Evolutionary conservation across 1,140 invertebrate genomes (phyloP).

Genomic region (Trigoniulus corallinus): DNA sequence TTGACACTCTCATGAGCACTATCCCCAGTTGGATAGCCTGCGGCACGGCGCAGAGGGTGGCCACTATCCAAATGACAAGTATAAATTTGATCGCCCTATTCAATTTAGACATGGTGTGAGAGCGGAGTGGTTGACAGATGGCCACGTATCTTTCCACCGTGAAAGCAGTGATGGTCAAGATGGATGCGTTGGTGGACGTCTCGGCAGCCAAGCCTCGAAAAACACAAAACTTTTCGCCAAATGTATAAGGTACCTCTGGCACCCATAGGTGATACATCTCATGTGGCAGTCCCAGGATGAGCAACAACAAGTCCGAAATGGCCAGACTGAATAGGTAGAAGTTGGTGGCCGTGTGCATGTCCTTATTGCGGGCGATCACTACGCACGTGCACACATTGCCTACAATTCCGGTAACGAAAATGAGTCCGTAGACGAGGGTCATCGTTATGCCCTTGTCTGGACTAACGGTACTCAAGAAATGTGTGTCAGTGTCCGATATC

Average conservation of each 20-base stretch:
- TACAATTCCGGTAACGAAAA: constrained; percentile 34
- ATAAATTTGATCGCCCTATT: constrained; percentile 27
- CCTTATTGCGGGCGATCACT: constrained; percentile 36
- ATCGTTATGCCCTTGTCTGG: constrained; percentile 22
- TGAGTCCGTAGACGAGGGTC: constrained; percentile 31
- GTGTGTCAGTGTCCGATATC: too few species aligned
- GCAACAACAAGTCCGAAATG: constrained; percentile 36
- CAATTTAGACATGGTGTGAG: constrained; percentile 26
- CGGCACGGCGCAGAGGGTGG: constrained; percentile 29
- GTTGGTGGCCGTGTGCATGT: constrained; percentile 47
- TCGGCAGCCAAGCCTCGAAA: constrained; percentile 55
- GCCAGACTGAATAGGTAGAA: constrained; percentile 64
- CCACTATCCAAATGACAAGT: constrained; percentile 25
- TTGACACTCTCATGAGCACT: constrained; percentile 6
- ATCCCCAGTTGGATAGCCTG: constrained; percentile 30
- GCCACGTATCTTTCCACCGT: constrained; percentile 29
- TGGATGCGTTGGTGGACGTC: constrained; percentile 19
- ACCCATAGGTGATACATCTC: constrained; percentile 71
- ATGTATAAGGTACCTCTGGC: constrained; percentile 67
- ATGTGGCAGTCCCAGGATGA: constrained; percentile 45
- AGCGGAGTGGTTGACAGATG: constrained; percentile 28
- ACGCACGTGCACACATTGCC: constrained; percentile 42
- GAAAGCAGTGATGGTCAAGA: constrained; percentile 30
- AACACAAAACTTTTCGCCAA: constrained; percentile 69
- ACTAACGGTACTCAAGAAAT: too few species aligned